Base-by-base conservation (phyloP, 2,113 vertebrate species). In the Malurus alboscapulatus region DNA sequence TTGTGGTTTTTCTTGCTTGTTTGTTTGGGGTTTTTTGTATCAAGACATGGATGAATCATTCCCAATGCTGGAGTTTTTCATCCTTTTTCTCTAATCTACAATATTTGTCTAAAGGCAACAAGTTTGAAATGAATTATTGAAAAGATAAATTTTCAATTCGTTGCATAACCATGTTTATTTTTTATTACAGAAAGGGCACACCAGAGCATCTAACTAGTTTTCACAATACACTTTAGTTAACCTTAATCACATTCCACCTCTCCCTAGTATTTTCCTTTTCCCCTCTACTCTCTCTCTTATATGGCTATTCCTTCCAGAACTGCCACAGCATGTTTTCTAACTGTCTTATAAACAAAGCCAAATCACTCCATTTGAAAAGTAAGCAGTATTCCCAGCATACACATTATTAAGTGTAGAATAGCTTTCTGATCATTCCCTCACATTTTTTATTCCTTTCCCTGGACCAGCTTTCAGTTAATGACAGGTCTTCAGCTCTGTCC, bases 211-310 rank as follows among this genome's bases (percentile, higher is more conserved):
- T 87, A 92, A 82, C 73, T 54, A 72, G 54, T 91, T 95, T 95
- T 89, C 67, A 79, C 47, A 91, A 67, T 51, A 91, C 29, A 73
- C 55, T 95, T 94, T 67, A 89, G 95, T 96, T 93, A 96, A 93
- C 71, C 84, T 87, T 76, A 65, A 93, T 87, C 78, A 73, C 75
- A 91, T 73, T 87, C 50, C n/a, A 94, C 50, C 38, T 92, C 67
- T 89, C 58, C 26, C 67, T 55, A 81, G 17, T 67, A 82, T 73
- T 58, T 80, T 53, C 73, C 61, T 80, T 90, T 72, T 86, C 57
- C 57, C 57, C 42, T 89, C 62, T 4, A 4, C 47, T 66, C 42
- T 61, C 11, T 21, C 10, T 42, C 21, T 51, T 54, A 24, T 1
- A 84, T 1, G 4, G 59, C 36, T 77, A 53, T 75, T 81, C 48